phyloP scores from a whole-genome alignment of 1,140 invertebrate species.

The Ericerus pela region DNA sequence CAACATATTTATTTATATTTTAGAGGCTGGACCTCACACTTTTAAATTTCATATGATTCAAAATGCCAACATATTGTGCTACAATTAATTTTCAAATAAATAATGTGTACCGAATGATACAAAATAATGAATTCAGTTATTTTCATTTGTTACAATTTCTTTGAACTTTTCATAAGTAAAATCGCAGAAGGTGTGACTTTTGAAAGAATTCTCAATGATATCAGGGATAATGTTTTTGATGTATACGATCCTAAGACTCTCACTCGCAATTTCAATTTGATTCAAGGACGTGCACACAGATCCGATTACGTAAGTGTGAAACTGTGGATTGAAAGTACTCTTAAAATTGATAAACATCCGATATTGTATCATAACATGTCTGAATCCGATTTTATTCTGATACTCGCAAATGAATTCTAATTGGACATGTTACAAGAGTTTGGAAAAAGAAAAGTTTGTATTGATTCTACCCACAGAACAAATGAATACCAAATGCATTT shows the following conservation, averaged over 20 bases:
- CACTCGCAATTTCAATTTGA: background rate
- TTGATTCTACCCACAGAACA: background rate
- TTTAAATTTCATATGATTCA: too few species aligned
- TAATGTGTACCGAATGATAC: background rate
- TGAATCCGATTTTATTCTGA: background rate
- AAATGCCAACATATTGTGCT: background rate
- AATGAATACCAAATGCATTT: conserved; percentile 16
- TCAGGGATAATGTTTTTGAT: conserved; percentile 2
- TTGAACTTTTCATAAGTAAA: background rate
- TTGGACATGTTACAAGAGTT: conserved; percentile 3
- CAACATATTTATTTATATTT: background rate
- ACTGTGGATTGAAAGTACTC: background rate
- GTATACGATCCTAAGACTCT: background rate
- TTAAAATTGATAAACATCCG: background rate
- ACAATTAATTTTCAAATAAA: background rate
- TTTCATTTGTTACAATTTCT: background rate
- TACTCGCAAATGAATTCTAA: background rate
- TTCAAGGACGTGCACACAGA: background rate
- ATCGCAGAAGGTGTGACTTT: background rate
- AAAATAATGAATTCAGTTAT: background rate
- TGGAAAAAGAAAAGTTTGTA: conserved; percentile 8
- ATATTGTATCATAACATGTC: background rate
- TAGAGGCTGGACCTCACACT: background rate
- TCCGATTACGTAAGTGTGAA: background rate
- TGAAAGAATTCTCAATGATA: conserved; percentile 1